Evolutionary conservation across 1,140 invertebrate genomes (phyloP), one percentile per base, ranked within the genome.

Genomic region (Acromyrmex charruanus): DNA sequence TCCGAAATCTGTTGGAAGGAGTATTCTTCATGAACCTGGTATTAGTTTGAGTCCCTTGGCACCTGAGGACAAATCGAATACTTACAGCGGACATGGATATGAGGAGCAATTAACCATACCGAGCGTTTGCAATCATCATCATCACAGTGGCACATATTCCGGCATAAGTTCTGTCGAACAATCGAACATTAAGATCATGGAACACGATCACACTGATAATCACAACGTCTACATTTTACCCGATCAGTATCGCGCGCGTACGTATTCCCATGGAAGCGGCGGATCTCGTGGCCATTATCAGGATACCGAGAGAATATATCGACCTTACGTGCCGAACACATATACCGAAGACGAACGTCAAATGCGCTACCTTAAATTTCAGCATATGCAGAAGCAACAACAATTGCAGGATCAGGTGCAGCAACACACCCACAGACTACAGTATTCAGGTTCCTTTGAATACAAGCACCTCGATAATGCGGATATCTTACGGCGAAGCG

Each of bases 221-320:
- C 93, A 94, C 58, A 95, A 95, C 51, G 82, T 95, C 31, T 95
- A 95, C 21, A 94, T 95, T 77, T 58, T 94, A 16, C 93, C 94
- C 0, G 94, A 95, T 35, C 94, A 94, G 63, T 94, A 93, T 86
- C 93, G 95, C 2, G 80, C 84, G 39, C 94, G 94, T 25, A 94
- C 94, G 0, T 94, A 94, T 84, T 95, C 94, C 0, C 94, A 95
- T 12, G 88, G 92, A 7, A 91, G 90, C 21, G 87, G 87, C 16
- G 91, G 92, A 58, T 91, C 92, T 6, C 90, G 91, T 0, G 87
- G 86, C 16, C 92, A 92, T 18, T 94, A 93, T 85, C 91, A 91
- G 10, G 93, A 94, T n/a, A 85, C 66, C 1, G 94, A 95, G 3
- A 91, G 92, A 68, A 74, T 77, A 9, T 92, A 94, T 68, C 92